Conservation (phyloP, 2,888 invertebrate species). For the Drosophila aldrichi region DNA sequence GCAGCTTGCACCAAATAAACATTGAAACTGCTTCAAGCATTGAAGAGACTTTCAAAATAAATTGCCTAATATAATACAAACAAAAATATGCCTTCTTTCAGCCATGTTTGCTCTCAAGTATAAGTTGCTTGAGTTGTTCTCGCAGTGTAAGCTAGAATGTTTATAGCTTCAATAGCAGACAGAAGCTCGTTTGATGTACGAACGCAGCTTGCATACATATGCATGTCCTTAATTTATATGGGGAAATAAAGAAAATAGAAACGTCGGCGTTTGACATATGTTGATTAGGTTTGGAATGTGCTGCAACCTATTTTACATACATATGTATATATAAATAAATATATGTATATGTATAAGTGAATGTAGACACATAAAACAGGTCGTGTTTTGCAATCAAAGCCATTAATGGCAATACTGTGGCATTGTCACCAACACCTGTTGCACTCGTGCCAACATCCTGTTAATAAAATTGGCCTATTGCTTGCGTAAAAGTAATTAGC, state of each 20-base stretch:
- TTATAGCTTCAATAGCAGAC: slow-evolving; percentile 43
- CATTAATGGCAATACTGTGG: slow-evolving; percentile 56
- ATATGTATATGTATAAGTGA: too few relatives aligned
- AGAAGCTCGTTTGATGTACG: slow-evolving; percentile 40
- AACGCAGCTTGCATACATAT: slow-evolving; percentile 2
- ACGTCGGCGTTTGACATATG: slow-evolving; percentile 39
- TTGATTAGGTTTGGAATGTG: slow-evolving; percentile 59
- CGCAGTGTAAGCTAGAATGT: slow-evolving; percentile 19
- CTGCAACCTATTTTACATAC: slow-evolving; percentile 41
- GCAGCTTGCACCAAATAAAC: background rate
- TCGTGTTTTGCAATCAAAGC: slow-evolving; percentile 14
- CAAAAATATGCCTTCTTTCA: background rate
- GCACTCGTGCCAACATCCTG: slow-evolving; percentile 37
- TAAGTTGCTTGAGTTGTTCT: background rate
- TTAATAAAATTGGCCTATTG: slow-evolving; percentile 47
- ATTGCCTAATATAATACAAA: background rate
- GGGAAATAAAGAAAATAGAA: slow-evolving; percentile 35
- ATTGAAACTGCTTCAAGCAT: background rate
- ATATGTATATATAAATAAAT: background rate
- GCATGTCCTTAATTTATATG: slow-evolving; percentile 29
- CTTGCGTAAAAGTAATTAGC: slow-evolving; percentile 33
- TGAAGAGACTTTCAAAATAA: background rate
- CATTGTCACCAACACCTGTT: background rate
- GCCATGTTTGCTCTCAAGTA: too few relatives aligned
- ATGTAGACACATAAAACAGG: slow-evolving; percentile 3